These are phyloP conservation scores for Pachydiplax longipennis DNA, from an alignment of 2,888 invertebrate genomes.

Conservation along the genomic window DNA sequence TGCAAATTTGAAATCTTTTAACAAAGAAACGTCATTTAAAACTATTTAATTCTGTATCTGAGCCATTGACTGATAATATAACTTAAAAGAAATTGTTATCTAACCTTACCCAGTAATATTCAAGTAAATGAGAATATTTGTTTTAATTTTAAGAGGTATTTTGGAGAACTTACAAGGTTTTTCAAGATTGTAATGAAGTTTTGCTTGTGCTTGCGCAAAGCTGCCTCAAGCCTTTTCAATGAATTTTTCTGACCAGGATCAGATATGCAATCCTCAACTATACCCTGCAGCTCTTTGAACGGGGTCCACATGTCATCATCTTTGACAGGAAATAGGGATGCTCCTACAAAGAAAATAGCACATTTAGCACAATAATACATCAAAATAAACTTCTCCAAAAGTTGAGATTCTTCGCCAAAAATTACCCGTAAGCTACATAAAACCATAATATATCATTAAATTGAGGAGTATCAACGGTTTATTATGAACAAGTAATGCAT, in stretches of 20 bases:
- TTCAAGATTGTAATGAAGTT: constrained; percentile 84
- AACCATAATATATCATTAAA: too few species aligned
- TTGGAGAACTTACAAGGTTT: constrained; percentile 75
- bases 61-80: too few species aligned
- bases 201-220: constrained; percentile 81
- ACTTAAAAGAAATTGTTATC: too few species aligned
- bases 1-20: too few species aligned
- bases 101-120: neutral
- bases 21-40: too few species aligned
- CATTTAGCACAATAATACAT: too few species aligned
- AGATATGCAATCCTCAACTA: constrained; percentile 73
- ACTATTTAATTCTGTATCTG: too few species aligned
- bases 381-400: too few species aligned
- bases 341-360: neutral
- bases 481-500: too few species aligned
- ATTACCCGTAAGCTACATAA: too few species aligned
- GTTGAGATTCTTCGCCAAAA: too few species aligned
- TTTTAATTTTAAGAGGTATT: neutral
- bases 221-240: constrained; percentile 76
- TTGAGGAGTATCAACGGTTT: too few species aligned
- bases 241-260: constrained; percentile 67
- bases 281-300: constrained; percentile 76
- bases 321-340: neutral
- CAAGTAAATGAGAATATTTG: constrained; percentile 37
- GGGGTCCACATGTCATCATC: constrained; percentile 84